Base-by-base conservation (phyloP, 2,113 vertebrate genomes). In the Microcebus murinus region DNA sequence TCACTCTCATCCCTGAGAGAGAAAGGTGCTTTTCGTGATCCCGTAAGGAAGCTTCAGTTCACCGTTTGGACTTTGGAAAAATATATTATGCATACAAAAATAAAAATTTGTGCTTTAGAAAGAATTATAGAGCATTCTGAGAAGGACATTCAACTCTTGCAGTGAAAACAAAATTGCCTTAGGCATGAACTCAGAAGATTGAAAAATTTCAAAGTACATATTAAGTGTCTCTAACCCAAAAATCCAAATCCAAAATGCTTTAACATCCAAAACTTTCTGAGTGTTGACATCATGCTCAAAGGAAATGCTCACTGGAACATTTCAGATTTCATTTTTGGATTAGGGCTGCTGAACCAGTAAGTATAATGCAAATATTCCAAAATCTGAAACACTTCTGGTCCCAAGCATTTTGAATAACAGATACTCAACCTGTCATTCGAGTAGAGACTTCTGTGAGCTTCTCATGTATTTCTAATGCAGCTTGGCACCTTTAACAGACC, bases 101-200 rank as follows among this genome's bases (percentile, higher is more conserved):
- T 59, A 68, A 92, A 63, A 34, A 15, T 11, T 74, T 74, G 76
- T 48, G 85, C 20, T 90, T 76, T 85, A 55, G 20, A 90, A 45
- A 88, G 94, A 94, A 90, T 61, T 70, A 71, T 13, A 77, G 52
- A 85, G 85, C 39, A 91, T 74, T 89, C 85, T 52, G 48, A 94
- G 13, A 91, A 91, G 45, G 9, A 55, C 29, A 7, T 87, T 61
- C 31, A 89, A 48, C 20, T 84, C 29, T 74, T 95, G 82, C 36
- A 87, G 10, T 93, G 87, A 96, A 93, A 95, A 93, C 17, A 90
- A 91, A 77, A 8, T 95, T 92, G 20, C 18, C 71, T 83, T 57
- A 67, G 17, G 57, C 55, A 70, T 65, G 50, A 20, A 68, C 91
- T 45, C 6, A 92, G 71, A 84, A 82, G 31, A 67, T n/a, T 71